Evolutionary conservation across 92 coral and sea anemone genomes (phyloP), one percentile per base, ranked within the genome.

Genomic region (Epizoanthus scotinus): DNA sequence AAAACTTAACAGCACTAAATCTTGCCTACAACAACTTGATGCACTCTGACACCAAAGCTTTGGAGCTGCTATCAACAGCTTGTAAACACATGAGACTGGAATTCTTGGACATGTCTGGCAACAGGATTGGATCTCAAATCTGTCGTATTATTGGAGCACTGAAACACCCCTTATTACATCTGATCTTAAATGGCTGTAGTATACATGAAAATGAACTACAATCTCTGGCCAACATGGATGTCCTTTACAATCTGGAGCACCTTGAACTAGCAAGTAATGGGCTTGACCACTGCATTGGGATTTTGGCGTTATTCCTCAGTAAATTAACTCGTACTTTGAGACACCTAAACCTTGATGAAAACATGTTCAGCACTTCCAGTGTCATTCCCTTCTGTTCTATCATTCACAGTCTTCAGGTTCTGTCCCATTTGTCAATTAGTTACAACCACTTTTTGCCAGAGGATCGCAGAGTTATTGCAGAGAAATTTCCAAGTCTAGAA

Each of bases 131-230:
- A 7, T 74, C 78, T 50, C 87, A 71, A 38, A 75, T 85, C 26
- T 49, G 84, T 38, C 57, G 80, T 5, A 70, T 95, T 42, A 82
- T 90, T 12, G 62, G 60, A 57, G 58, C 84, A 59, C 29, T 95
- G 63, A 34, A 70, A 26, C 68, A 77, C 40, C 88, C 84, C 34
- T 78, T 93, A 50, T 90, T 89, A 18, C 91, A 84, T 67, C 86
- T 95, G 55, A 58, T 62, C 34, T 65, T 95, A 18, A 86, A 87
- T 74, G 93, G 93, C 2, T 90, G 97, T 83, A 94, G 92, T n/a
- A 77, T 87, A 8, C 73, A 87, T 58, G 83, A 54, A 12, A 38
- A 36, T 15, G 94, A 75, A 40, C 85, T 92, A 24, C 66, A 24
- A 22, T 82, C 72, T 18, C 89, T 92, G 66, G 59, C 79, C 65